Percentiles rank a stretch among this genome's conserved stretches.
Evolutionary conservation across 2,888 invertebrate species (phyloP).

Genomic region (Eupithecia pulchellata): DNA sequence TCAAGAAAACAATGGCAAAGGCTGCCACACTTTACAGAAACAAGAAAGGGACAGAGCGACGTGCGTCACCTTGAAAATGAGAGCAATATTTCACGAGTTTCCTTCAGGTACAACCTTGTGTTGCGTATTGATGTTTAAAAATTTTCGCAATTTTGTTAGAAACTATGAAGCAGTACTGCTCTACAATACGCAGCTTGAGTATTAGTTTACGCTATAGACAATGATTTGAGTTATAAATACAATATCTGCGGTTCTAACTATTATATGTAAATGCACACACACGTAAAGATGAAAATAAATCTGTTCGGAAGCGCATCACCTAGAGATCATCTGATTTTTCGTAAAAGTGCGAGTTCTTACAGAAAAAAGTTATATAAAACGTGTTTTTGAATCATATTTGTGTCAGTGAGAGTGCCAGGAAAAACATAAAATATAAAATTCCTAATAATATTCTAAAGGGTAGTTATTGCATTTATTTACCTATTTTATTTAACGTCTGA

Average conservation of each 20-base stretch:
- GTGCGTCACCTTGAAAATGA: conserved; percentile 53
- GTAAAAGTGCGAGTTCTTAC: background rate
- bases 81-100: conserved; percentile 46
- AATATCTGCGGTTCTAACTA: background rate
- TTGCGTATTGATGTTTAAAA: conserved; percentile 5
- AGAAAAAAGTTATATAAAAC: background rate
- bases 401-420: background rate
- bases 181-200: background rate
- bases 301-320: background rate
- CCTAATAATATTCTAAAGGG: too few relatives aligned
- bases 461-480: too few relatives aligned
- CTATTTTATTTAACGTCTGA: background rate
- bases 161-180: background rate
- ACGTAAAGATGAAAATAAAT: background rate
- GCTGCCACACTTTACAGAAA: conserved; percentile 30
- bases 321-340: background rate
- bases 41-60: conserved; percentile 48
- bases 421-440: background rate
- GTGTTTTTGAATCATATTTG: background rate
- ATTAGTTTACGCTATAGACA: background rate
- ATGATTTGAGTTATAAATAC: background rate
- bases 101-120: conserved; percentile 5
- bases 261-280: background rate
- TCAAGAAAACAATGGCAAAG: conserved; percentile 18
- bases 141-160: background rate